phyloP scores from a whole-genome alignment of 2,797 vertebrate species.

The Eulemur mongoz region DNA sequence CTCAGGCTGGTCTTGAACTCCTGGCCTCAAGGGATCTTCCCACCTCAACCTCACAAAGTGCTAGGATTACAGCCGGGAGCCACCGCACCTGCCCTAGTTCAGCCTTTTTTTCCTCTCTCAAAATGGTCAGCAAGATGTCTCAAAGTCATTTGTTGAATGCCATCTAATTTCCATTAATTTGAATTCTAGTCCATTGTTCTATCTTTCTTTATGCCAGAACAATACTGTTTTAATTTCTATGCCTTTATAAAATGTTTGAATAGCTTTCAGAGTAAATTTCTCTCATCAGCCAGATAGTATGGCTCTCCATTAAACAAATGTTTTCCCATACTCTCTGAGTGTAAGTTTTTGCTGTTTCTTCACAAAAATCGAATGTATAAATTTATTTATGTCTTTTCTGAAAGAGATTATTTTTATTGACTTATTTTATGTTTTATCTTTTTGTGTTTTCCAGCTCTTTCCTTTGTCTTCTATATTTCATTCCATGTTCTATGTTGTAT shows the following conservation, averaged over 20 bases:
- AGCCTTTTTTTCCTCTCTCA: neutral
- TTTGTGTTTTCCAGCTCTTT: conserved; percentile 18
- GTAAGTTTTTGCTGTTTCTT: conserved; percentile 23
- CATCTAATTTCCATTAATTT: conserved; percentile 38
- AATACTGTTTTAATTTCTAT: conserved; percentile 7
- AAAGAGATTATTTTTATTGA: neutral
- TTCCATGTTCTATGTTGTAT: neutral
- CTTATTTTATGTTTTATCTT: neutral
- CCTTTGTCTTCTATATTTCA: neutral
- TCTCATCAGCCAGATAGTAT: neutral
- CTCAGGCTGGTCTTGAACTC: too few species aligned
- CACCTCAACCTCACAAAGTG: too few species aligned
- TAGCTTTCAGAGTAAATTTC: neutral
- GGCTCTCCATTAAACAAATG: neutral
- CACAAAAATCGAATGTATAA: neutral
- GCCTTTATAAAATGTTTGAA: conserved; percentile 23
- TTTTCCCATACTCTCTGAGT: neutral
- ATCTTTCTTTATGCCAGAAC: neutral
- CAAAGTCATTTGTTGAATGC: neutral
- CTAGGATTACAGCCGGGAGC: too few species aligned
- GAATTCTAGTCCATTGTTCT: neutral
- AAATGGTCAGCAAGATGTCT: neutral
- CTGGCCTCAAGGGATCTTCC: too few species aligned
- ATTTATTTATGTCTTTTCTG: neutral
- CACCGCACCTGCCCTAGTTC: too few species aligned